Conservation (phyloP, 2,113 vertebrate species). For the Ceratotherium simum region DNA sequence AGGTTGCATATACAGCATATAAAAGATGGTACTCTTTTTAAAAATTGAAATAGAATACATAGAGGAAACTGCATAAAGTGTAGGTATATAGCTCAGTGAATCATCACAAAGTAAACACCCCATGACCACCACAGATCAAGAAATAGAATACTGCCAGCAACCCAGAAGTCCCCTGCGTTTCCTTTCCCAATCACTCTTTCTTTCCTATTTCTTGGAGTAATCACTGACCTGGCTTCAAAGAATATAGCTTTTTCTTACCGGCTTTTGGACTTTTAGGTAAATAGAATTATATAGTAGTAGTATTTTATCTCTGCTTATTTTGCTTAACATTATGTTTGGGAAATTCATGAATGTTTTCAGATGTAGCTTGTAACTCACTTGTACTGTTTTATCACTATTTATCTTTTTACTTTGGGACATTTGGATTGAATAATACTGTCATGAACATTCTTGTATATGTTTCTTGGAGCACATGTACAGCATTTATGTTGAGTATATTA, state of each 20-base stretch:
- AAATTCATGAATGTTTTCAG: not conserved
- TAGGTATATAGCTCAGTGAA: not conserved
- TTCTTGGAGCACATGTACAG: not conserved
- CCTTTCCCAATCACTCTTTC: not conserved
- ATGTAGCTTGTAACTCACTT: not conserved
- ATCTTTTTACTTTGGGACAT: not conserved
- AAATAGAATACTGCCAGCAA: not conserved
- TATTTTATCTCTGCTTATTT: constrained; percentile 7
- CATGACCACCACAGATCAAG: not conserved
- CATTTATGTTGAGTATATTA: not conserved
- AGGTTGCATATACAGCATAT: not conserved
- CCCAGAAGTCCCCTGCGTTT: not conserved
- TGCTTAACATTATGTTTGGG: not conserved
- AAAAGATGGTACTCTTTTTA: not conserved
- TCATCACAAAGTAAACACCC: not conserved
- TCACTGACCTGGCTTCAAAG: not conserved
- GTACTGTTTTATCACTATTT: not conserved
- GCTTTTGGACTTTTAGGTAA: not conserved
- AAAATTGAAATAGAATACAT: not conserved
- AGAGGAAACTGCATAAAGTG: not conserved
- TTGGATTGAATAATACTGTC: not conserved
- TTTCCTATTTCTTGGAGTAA: not conserved
- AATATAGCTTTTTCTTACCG: not conserved
- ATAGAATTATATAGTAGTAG: not conserved
- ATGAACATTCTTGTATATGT: not conserved